Evolutionary conservation across 2,888 invertebrate genomes (phyloP).

Genomic region (Xanthostigma xanthostigma): DNA sequence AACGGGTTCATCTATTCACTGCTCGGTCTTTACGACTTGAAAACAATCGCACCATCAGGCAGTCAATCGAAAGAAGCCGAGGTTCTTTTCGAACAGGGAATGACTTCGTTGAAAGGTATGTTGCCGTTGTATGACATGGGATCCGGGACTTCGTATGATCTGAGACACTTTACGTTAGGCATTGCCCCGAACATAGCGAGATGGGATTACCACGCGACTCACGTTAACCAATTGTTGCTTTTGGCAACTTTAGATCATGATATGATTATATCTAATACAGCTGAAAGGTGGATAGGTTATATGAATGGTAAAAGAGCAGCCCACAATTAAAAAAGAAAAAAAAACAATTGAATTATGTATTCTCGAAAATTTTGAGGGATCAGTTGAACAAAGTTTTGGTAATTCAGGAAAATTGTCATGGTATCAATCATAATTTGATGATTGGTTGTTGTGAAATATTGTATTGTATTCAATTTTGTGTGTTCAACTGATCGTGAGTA

Average conservation of each 20-base stretch:
- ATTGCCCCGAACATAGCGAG: constrained; percentile 88
- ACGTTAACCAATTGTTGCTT: constrained; percentile 87
- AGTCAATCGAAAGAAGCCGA: constrained; percentile 56
- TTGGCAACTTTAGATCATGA: constrained; percentile 75
- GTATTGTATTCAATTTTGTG: no score
- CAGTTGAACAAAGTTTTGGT: neutral
- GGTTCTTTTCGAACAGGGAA: constrained; percentile 67
- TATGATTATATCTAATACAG: constrained; percentile 66
- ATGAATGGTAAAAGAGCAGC: constrained; percentile 89
- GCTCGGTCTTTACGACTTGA: constrained; percentile 90
- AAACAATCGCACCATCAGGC: constrained; percentile 52
- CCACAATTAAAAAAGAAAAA: constrained; percentile 55
- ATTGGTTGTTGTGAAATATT: no score
- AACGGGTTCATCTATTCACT: constrained; percentile 98
- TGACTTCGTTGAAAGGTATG: constrained; percentile 74
- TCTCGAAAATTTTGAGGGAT: neutral
- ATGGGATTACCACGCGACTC: constrained; percentile 98
- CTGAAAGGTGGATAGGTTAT: constrained; percentile 86
- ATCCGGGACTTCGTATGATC: constrained; percentile 88
- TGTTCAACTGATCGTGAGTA: no score
- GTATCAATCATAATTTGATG: no score
- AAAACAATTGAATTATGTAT: neutral
- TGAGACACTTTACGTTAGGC: constrained; percentile 81
- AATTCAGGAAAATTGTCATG: no score
- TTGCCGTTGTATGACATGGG: constrained; percentile 89